A percentile compares a stretch with the other conserved stretches of the same genome.
These are phyloP conservation scores for Leptobrachium leishanense DNA, from an alignment of 2,113 vertebrate genomes.

Conservation along the genomic window DNA sequence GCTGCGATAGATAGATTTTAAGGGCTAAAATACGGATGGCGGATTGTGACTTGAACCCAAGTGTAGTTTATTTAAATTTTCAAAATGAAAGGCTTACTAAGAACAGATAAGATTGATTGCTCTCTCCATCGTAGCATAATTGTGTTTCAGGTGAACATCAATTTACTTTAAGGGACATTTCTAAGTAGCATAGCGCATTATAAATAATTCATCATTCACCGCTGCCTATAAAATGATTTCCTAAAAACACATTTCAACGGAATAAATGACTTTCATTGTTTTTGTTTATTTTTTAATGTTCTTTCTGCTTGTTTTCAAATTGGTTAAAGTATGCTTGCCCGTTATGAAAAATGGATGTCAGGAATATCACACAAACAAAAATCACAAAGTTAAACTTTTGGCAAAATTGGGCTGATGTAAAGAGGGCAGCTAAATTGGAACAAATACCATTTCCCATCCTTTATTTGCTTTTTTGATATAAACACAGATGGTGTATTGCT, in stretches of 20 bases:
- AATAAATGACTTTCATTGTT: slow-evolving; percentile 61
- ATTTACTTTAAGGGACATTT: slow-evolving; percentile 84
- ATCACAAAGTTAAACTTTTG: no score
- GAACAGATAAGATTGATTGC: slow-evolving; percentile 79
- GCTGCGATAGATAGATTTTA: slow-evolving; percentile 60
- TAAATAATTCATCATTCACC: slow-evolving; percentile 80
- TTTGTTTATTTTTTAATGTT: slow-evolving; percentile 54
- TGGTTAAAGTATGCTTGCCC: slow-evolving; percentile 58
- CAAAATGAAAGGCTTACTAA: slow-evolving; percentile 73
- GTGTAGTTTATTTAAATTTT: slow-evolving; percentile 75
- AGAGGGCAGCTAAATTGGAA: no score
- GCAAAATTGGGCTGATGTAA: no score
- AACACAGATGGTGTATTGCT: no score
- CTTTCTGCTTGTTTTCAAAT: slow-evolving; percentile 51
- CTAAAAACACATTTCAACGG: slow-evolving; percentile 63
- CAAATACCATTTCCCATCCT: no score
- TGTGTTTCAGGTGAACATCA: slow-evolving; percentile 85
- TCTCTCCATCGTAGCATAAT: slow-evolving; percentile 77
- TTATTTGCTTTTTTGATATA: no score
- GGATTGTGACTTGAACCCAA: slow-evolving; percentile 68
- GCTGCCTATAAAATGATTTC: slow-evolving; percentile 66
- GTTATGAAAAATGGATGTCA: slow-evolving; percentile 41
- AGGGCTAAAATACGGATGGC: slow-evolving; percentile 61
- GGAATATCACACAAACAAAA: no score
- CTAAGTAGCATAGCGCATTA: slow-evolving; percentile 76